Percentiles rank a stretch among this genome's conserved stretches.
Conservation (phyloP, 1,140 invertebrate species). For the Thrips palmi region DNA sequence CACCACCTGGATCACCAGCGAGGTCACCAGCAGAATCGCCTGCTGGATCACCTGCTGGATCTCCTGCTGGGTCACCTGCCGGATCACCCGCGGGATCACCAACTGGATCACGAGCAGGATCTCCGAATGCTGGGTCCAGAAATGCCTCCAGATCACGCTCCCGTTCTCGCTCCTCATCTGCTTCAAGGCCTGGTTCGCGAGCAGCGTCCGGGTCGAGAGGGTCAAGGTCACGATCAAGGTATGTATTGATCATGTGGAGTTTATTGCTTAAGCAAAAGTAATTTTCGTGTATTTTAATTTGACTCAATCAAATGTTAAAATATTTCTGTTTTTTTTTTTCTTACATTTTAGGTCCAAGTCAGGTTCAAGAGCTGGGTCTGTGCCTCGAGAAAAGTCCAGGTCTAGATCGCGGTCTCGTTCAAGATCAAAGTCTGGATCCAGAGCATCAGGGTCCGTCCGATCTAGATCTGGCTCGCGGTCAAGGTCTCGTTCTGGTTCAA, state of each 20-base stretch:
- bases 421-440: conserved; percentile 16
- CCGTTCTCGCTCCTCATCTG: conserved; percentile 15
- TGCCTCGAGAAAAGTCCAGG: conserved; percentile 17
- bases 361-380: conserved; percentile 15
- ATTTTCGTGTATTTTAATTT: background rate
- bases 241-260: no score
- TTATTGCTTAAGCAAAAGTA: conserved; percentile 5
- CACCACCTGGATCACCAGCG: conserved; percentile 16
- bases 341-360: conserved; percentile 16
- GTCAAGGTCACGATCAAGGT: conserved; percentile 11
- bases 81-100: conserved; percentile 18
- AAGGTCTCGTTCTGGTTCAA: conserved; percentile 16
- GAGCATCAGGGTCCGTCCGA: conserved; percentile 9
- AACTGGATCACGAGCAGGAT: conserved; percentile 14
- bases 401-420: conserved; percentile 19
- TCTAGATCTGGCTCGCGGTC: conserved; percentile 18
- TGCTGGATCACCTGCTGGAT: conserved; percentile 17
- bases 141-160: conserved; percentile 12
- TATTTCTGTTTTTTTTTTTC: conserved; percentile 17
- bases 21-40: conserved; percentile 17
- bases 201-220: no score
- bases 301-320: conserved; percentile 8
- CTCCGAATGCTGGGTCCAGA: conserved; percentile 17
- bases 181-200: conserved; percentile 9
- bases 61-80: conserved; percentile 16